A percentile compares a stretch with the other conserved stretches of the same genome.
Conservation (phyloP, 2,797 vertebrate genomes). For the Octomys mimax region DNA sequence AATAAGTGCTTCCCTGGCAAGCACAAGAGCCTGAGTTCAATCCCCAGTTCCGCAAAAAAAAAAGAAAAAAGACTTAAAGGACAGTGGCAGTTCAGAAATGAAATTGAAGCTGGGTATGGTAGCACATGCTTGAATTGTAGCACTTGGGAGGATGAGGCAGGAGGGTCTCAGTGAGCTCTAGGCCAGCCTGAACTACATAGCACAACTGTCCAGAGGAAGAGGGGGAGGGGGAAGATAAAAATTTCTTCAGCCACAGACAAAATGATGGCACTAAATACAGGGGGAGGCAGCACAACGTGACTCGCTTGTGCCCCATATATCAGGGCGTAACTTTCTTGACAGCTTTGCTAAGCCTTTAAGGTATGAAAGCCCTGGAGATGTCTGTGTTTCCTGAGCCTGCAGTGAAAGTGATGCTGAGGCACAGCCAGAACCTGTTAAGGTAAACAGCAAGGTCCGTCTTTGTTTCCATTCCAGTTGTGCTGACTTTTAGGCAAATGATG, state of each 20-base stretch:
- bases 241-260: background rate
- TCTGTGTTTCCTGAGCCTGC: accelerated
- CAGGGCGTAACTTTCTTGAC: background rate
- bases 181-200: background rate
- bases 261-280: background rate
- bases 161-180: background rate
- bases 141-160: background rate
- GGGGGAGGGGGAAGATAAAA: background rate
- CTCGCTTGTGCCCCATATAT: background rate
- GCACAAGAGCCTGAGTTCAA: too few relatives aligned
- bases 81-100: constrained; percentile 27
- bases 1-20: too few relatives aligned
- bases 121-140: background rate
- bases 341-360: background rate
- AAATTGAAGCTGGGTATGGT: background rate
- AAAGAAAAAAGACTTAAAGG: background rate
- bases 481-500: constrained; percentile 44
- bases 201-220: background rate
- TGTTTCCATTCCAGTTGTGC: background rate
- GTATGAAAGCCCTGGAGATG: background rate
- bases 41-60: too few relatives aligned
- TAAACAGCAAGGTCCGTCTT: constrained; percentile 57
- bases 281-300: accelerated
- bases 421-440: background rate
- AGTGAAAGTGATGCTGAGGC: accelerated